Base-by-base conservation (phyloP, 2,888 invertebrate genomes). In the Athalia cordata region DNA sequence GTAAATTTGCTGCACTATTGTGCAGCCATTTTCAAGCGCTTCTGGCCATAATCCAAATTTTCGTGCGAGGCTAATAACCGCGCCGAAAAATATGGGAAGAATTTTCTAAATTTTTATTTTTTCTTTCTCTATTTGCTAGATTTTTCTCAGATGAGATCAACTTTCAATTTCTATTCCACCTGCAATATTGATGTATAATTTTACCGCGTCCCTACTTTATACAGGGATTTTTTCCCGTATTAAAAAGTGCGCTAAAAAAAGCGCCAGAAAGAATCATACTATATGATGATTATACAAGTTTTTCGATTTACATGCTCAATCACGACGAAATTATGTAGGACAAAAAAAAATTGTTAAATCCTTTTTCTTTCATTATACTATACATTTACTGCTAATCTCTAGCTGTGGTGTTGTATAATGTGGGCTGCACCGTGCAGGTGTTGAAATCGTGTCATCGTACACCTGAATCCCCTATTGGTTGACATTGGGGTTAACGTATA, bases 41-140 rank as follows among this genome's bases (percentile, higher is more conserved):
- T 52, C 68, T 68, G 68, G 68, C 68, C 68, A 68, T 52, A 6
- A 29, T 52, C 68, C 68, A 68, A 55, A 52, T 68, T 29, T 55
- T 68, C 5, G 52, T 15, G 11, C 4, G n/a, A 13, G 7, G 68
- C 29, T 68, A 68, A 68, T 68, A 68, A 68, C 68, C 47, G 55
- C 50, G 68, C 52, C 29, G n/a, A 68, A 7, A 7, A 52, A 50
- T 15, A n/a, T 7, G 61, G 7, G 15, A 13, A 11, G 2, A 7
- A n/a, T 61, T 49, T n/a, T 50, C 50, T 67, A 8, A 52, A 45
- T 59, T 61, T 59, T n/a, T 4, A 49, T 52, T 68, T 29, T 72
- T 9, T 5, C 55, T 57, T 55, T 43, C 11, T 43, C 61, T 13
- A 68, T 55, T 68, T 52, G 29, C 68, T 29, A 50, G 50, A 52